phyloP scores from a whole-genome alignment of 2,797 vertebrate genomes.

The Pseudopleuronectes americanus region DNA sequence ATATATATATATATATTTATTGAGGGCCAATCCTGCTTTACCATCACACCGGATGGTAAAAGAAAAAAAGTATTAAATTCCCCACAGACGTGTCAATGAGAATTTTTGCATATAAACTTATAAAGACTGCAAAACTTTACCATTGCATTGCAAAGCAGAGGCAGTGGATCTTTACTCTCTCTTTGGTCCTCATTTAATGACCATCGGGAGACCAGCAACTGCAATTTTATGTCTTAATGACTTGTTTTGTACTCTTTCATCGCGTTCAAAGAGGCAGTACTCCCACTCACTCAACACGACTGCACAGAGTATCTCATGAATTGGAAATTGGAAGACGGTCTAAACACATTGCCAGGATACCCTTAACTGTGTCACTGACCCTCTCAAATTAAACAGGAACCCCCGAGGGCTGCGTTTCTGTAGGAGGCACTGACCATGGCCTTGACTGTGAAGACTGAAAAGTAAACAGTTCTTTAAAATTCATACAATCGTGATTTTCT shows the following conservation, averaged over 20 bases:
- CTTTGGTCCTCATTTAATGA: conserved; percentile 15
- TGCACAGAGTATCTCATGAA: conserved; percentile 32
- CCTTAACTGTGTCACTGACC: conserved; percentile 43
- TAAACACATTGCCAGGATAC: conserved; percentile 26
- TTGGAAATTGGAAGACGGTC: conserved; percentile 33
- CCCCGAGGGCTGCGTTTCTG: conserved; percentile 8
- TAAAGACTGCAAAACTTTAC: neutral
- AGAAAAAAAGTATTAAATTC: neutral
- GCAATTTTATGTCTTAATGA: conserved; percentile 19
- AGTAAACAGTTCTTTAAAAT: conserved; percentile 24
- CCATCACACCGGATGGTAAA: neutral
- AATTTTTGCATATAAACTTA: neutral
- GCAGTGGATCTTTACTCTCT: neutral
- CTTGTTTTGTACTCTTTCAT: conserved; percentile 30
- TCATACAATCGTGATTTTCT: neutral
- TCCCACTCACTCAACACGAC: conserved; percentile 31
- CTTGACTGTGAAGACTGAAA: conserved; percentile 5
- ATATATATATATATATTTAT: no score
- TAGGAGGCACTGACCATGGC: neutral
- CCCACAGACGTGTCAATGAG: neutral
- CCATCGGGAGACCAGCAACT: conserved; percentile 11
- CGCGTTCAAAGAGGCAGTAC: conserved; percentile 24
- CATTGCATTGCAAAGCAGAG: neutral
- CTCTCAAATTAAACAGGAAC: conserved; percentile 29
- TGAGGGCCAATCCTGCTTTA: no score